Base-by-base conservation (phyloP, 2,113 vertebrate species). In the Silurus glanis region DNA sequence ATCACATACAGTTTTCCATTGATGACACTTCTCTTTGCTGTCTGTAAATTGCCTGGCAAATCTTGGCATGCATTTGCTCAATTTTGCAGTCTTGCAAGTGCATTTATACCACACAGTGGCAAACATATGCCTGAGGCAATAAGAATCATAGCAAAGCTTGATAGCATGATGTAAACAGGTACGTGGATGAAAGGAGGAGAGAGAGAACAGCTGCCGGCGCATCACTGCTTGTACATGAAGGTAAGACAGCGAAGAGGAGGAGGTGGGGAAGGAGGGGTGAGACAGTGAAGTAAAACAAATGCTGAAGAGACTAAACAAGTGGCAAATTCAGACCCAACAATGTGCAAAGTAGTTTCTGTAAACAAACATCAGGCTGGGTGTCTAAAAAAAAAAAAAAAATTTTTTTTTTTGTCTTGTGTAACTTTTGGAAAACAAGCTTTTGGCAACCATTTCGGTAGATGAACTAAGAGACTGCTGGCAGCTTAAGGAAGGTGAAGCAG, bases 41-140 rank as follows among this genome's bases (percentile, higher is more conserved):
- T 89, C 28, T 88, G 45, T 69, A 84, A 89, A 88, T 86, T 88
- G 66, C 84, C 82, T 81, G 78, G 74, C 75, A n/a, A 84, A 84
- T 69, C 85, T 82, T 53, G 16, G 25, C 83, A 87, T 80, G 64
- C 55, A 72, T 88, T 79, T 66, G 64, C 47, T 83, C 83, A 82
- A 8, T 58, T 51, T 76, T 19, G 0, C 49, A 55, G 75, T 66
- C 82, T 80, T 86, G 67, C 74, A 82, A 83, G 84, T 85, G 74
- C 72, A 56, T 66, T 83, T 86, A 28, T 45, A 71, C 37, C 53
- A 83, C 55, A 69, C 55, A 69, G 61, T 62, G 62, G 78, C 59
- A 88, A 83, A 87, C 80, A 85, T 66, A 81, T 76, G 87, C 87
- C 85, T 79, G 49, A 71, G 55, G 89, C 83, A 61, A 88, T 75